Evolutionary conservation across 2,888 invertebrate species (phyloP), one percentile per base, ranked within the genome.

Genomic region (Zele albiditarsus): DNA sequence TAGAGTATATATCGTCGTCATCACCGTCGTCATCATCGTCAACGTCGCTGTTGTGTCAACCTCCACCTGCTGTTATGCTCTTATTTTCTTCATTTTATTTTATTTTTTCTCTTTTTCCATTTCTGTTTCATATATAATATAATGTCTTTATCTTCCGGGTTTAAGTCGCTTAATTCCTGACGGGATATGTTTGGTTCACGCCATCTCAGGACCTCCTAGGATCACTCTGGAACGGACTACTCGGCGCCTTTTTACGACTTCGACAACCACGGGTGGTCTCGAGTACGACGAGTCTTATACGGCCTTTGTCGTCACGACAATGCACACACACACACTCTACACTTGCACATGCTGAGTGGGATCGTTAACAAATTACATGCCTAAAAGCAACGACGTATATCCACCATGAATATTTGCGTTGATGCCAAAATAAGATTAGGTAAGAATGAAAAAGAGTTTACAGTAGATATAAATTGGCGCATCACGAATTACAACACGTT

Each of bases 161-260:
- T 46, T 28, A 63, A 63, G 20, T 38, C 33, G 68, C 68, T 68
- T 53, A 68, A 68, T 68, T 49, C 49, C 28, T 25, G 25, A 16
- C 8, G 33, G n/a, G 60, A 42, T 28, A 70, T 60, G 42, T 71
- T 38, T 33, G 71, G 42, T 33, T 62, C 62, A 63, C 49, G 71
- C 42, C 67, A 66, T 33, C 68, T 53, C 20, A 57, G 74, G 80
- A 79, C 77, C 80, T 78, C 79, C 79, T 78, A 79, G 77, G 78
- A 78, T 77, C 76, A 71, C 71, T 65, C 49, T 65, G 74, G 76
- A 69, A 80, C 78, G 78, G 77, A 78, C 77, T 73, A 73, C 79
- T 79, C 78, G 78, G 76, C 78, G 78, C 67, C 71, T 79, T 79
- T 80, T 80, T 80, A 80, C 73, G 79, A 80, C 78, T 75, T 77